Evolutionary conservation across 1,140 invertebrate genomes (phyloP), one percentile per base, ranked within the genome.

Genomic region (Harpegnathos saltator): DNA sequence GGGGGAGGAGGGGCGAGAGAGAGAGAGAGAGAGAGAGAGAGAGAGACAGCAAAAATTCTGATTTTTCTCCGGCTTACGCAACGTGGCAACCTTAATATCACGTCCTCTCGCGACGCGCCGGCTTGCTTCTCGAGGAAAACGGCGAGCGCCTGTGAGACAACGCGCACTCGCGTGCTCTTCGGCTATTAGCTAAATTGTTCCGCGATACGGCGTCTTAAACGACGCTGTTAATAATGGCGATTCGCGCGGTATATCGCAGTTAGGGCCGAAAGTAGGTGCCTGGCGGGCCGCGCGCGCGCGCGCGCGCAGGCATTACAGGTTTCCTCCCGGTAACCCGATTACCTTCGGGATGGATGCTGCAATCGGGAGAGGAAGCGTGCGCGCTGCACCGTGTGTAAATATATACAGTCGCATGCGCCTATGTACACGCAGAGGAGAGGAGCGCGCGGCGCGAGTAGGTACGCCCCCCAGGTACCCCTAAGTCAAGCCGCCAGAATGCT

Each of bases 311-410:
- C 62, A 83, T 86, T 77, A 66, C 71, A 22, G 17, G 63, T 56
- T 84, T 77, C 84, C 84, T 89, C 84, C 80, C 75, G 74, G 85
- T 91, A 88, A 92, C 86, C 85, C 85, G 90, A 91, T 91, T 91
- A 90, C 71, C 87, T 82, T 62, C 26, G 62, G 75, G 90, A 91
- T 90, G 77, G 90, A 90, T 89, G 83, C 88, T 85, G 84, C 88
- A 92, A 92, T 92, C 89, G 89, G 73, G 68, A 85, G 63, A 88
- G 84, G 69, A 85, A 89, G 74, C 80, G 75, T 5, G 29, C 77
- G 66, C 73, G 59, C 84, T 73, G 68, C 85, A 58, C 71, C 66
- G 54, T 77, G 82, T 85, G 83, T 65, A 75, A 82, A 69, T 74
- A 85, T 26, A 48, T 59, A 54, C 48, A 54, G 22, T 19, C 15